Evolutionary conservation across 2,797 vertebrate species (phyloP).

Genomic region (Oreochromis mossambicus): DNA sequence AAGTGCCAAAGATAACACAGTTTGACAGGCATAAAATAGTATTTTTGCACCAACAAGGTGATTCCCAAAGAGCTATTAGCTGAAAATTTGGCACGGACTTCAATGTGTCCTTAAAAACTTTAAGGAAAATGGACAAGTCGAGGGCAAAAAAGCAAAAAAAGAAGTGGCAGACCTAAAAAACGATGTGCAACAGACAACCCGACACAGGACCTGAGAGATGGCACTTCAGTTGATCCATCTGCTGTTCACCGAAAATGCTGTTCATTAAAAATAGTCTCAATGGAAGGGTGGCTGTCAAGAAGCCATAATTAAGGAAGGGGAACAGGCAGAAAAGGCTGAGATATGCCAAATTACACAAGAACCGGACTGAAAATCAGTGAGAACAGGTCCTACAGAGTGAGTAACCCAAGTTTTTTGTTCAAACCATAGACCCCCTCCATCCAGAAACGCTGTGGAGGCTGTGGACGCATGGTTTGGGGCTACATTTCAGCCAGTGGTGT

Average conservation of each 20-base stretch:
- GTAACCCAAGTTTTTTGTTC: background rate
- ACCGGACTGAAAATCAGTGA: background rate
- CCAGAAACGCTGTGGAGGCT: background rate
- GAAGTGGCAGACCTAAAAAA: background rate
- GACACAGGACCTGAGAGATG: background rate
- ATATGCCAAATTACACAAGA: background rate
- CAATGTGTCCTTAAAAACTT: background rate
- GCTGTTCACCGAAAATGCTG: background rate
- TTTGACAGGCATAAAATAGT: background rate
- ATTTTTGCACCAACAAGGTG: background rate
- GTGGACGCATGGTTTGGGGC: background rate
- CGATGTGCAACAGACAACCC: background rate
- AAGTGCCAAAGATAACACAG: background rate
- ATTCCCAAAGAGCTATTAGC: background rate
- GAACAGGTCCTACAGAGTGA: background rate
- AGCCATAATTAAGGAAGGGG: background rate
- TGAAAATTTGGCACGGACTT: background rate
- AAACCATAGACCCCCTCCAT: background rate
- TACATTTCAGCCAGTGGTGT: background rate
- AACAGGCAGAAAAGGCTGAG: background rate
- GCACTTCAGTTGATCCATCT: background rate
- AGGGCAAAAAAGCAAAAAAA: rapidly evolving
- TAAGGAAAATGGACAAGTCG: background rate
- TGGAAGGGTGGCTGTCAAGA: background rate
- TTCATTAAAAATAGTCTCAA: background rate